Percentiles rank a stretch among this genome's conserved stretches.
Evolutionary conservation across 2,888 invertebrate species (phyloP).

Genomic region (Cheilosia pagana): DNA sequence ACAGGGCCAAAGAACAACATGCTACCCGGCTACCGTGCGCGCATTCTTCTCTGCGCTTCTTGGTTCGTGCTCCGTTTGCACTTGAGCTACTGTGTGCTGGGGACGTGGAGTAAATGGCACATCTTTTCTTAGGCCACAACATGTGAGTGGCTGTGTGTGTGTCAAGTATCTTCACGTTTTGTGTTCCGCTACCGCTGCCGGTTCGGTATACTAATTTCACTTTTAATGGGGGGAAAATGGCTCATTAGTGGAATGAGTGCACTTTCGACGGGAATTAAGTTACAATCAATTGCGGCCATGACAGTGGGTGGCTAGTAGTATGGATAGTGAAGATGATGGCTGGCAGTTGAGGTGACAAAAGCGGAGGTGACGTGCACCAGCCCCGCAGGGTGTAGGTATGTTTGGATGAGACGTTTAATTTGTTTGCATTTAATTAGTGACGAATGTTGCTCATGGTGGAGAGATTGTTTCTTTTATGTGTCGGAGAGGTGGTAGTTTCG

Average conservation of each 20-base stretch:
- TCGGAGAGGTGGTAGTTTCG: not conserved
- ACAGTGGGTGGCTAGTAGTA: constrained; percentile 62
- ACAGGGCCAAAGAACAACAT: constrained; percentile 45
- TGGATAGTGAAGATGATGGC: constrained; percentile 13
- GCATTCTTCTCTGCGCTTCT: constrained; percentile 27
- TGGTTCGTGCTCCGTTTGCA: constrained; percentile 15
- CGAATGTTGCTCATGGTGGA: constrained; percentile 46
- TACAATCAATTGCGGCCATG: constrained; percentile 74
- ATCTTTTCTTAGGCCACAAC: constrained; percentile 42
- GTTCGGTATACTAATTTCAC: constrained; percentile 70
- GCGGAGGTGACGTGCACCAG: constrained; percentile 4
- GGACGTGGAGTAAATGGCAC: constrained; percentile 28
- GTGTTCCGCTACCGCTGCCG: constrained; percentile 29
- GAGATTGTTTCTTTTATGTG: constrained; percentile 22
- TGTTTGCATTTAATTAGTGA: constrained; percentile 73
- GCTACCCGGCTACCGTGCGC: constrained; percentile 61
- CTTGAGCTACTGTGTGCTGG: not conserved
- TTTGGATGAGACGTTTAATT: constrained; percentile 60
- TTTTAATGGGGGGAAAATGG: constrained; percentile 74
- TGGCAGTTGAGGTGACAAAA: constrained; percentile 49
- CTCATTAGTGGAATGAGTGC: constrained; percentile 75
- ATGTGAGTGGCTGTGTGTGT: constrained; percentile 50
- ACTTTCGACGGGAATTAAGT: constrained; percentile 75
- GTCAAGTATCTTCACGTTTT: constrained; percentile 71
- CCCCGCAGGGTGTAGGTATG: not conserved